Evolutionary conservation across 2,888 invertebrate genomes (phyloP).

Genomic region (Alitta virens): DNA sequence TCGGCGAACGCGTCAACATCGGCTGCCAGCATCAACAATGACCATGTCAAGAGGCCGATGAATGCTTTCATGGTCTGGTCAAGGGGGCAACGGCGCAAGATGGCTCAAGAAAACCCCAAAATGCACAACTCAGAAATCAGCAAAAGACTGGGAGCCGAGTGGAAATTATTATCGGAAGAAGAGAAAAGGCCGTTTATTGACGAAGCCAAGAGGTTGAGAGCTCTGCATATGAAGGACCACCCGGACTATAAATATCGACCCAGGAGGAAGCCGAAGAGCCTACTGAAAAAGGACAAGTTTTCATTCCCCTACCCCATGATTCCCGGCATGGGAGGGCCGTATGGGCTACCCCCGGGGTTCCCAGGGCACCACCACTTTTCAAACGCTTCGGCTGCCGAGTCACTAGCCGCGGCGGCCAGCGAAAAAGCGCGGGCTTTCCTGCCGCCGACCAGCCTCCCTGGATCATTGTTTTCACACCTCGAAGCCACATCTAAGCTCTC

Average conservation of each 20-base stretch:
- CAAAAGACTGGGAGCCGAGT: constrained; percentile 95
- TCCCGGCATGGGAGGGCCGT: constrained; percentile 36
- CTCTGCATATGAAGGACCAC: constrained; percentile 99
- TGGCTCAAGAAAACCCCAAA: constrained; percentile 98
- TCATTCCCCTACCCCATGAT: constrained; percentile 47
- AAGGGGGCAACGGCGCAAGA: constrained; percentile 92
- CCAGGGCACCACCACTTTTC: background rate
- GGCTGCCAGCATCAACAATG: constrained; percentile 47
- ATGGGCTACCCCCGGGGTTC: constrained; percentile 11
- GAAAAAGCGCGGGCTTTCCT: constrained; percentile 36
- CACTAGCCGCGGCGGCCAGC: constrained; percentile 18
- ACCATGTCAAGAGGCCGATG: constrained; percentile 95
- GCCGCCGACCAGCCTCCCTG: constrained; percentile 37
- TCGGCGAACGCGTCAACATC: background rate
- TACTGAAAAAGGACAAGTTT: constrained; percentile 82
- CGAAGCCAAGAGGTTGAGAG: constrained; percentile 93
- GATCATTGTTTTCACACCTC: constrained; percentile 8
- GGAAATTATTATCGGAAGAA: constrained; percentile 91
- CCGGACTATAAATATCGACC: constrained; percentile 99
- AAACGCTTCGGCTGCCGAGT: constrained; percentile 20
- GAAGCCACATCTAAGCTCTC: constrained; percentile 31
- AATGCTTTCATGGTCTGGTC: constrained; percentile 99
- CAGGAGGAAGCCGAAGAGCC: constrained; percentile 85
- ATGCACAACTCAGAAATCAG: constrained; percentile 99
- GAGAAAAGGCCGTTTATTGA: constrained; percentile 98